phyloP scores from a whole-genome alignment of 2,113 vertebrate species.

The Crotalus tigris region DNA sequence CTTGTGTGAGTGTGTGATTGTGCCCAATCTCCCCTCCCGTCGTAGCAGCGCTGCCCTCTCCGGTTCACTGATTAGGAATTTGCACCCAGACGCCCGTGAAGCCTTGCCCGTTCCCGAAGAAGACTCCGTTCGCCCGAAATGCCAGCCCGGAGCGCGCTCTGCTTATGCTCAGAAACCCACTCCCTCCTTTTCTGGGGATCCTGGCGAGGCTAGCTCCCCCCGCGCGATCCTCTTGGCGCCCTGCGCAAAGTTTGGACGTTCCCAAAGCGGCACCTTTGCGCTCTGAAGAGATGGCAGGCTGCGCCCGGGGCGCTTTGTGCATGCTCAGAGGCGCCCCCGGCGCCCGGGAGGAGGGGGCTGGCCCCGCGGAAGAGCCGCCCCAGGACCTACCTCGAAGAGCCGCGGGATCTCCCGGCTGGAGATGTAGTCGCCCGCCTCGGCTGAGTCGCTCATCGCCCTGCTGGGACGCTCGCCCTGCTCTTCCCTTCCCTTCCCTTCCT shows the following conservation, averaged over 20 bases:
- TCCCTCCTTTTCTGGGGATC: neutral
- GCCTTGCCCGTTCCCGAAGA: neutral
- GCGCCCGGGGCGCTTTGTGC: neutral
- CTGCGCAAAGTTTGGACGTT: neutral
- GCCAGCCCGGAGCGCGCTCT: neutral
- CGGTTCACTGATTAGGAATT: neutral
- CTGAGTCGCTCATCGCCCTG: neutral
- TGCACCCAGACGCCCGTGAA: neutral
- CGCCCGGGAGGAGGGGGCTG: neutral
- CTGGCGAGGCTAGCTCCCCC: neutral
- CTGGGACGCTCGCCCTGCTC: neutral
- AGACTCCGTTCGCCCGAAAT: neutral
- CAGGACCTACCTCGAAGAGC: slow-evolving; percentile 17
- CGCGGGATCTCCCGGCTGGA: slow-evolving; percentile 1
- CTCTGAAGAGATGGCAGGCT: neutral
- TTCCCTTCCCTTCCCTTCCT: neutral
- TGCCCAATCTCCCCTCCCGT: neutral
- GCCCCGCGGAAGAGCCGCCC: neutral
- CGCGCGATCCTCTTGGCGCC: neutral
- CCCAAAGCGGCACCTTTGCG: neutral
- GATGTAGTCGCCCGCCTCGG: neutral
- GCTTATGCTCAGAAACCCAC: neutral
- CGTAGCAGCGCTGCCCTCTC: neutral
- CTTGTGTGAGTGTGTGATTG: neutral
- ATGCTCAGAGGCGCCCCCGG: neutral